Base-by-base conservation (phyloP, 1,140 invertebrate genomes). In the Polypedilum pembai region DNA sequence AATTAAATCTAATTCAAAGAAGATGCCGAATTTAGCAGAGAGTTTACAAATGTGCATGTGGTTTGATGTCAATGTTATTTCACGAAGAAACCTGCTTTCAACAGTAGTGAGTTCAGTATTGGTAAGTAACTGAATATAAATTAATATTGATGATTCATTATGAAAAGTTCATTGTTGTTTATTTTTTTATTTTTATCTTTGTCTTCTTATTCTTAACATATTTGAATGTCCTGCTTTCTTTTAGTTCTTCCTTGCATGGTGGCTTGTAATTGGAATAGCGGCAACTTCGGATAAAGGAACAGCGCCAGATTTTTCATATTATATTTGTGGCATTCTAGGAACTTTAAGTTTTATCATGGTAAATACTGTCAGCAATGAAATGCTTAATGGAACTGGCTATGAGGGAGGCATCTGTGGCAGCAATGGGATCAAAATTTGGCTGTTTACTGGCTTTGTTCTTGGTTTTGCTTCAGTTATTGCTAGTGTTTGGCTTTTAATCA, bases 281-380 rank as follows among this genome's bases (percentile, higher is more conserved):
- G 89, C 91, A 7, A 87, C 88, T 5, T 92, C 94, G 81, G 79
- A 79, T 0, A 74, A 77, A 18, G 80, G 81, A 56, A 80, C 86
- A 4, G 76, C 83, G 41, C 89, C 92, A 4, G 83, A 84, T 75
- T 87, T 92, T 33, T 90, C 93, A 15, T 96, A 96, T 83, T 91
- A 95, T 80, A 88, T 96, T n/a, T 96, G 95, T 82, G 97, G 97
- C 21, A 90, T 98, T 24, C 89, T 98, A 82, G 94, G 93, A 33
- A 98, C 96, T 20, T 79, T 99, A 76, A 96, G 96, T 24, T 87
- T 99, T 65, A 88, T 98, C 77, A 98, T 99, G 96, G 92, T 99
- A 4, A 99, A 99, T 84, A 91, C 94, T 20, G 95, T 99, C 2
- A 95, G 96, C 40, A 98, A 97, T 86, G 92, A 75, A 18, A 73